A percentile compares a stretch with the other conserved stretches of the same genome.
phyloP scores from a whole-genome alignment of 2,797 vertebrate species.

The Tenualosa ilisha region DNA sequence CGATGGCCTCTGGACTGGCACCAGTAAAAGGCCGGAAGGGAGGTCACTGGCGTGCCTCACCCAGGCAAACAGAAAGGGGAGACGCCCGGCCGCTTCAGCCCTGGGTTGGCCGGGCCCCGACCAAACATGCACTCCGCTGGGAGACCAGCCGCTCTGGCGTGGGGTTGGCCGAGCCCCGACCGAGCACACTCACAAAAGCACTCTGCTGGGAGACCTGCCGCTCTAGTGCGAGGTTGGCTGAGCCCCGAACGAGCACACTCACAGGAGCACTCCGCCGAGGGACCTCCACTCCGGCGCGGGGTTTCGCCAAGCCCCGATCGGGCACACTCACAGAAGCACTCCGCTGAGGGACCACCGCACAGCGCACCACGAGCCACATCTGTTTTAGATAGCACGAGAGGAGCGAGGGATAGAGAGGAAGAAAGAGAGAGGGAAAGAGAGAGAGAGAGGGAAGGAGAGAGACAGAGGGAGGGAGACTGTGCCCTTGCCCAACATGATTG shows the following conservation, averaged over 20 bases:
- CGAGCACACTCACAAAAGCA: neutral
- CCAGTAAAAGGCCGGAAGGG: neutral
- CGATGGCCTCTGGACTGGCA: neutral
- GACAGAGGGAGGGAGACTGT: neutral
- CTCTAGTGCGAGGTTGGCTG: too few species aligned
- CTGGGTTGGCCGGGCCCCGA: too few species aligned
- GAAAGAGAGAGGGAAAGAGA: neutral
- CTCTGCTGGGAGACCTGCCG: neutral
- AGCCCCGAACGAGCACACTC: too few species aligned
- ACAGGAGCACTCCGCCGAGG: too few species aligned
- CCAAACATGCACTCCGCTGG: too few species aligned
- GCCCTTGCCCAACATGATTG: conserved; percentile 2
- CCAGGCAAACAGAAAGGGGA: neutral
- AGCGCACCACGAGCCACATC: neutral
- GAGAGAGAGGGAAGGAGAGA: neutral
- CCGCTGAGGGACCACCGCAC: neutral
- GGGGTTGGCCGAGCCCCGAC: neutral
- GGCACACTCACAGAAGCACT: neutral
- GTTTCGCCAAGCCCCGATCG: neutral
- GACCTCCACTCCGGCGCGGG: neutral
- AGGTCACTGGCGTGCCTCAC: neutral
- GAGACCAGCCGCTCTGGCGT: neutral
- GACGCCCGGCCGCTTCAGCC: too few species aligned
- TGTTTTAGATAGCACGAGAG: neutral
- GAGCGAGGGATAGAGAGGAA: neutral